Evolutionary conservation across 37 sponge, comb jelly and placozoan genomes (phyloP), one percentile per base, ranked within the genome.

Genomic region (Chondrosia reniformis): DNA sequence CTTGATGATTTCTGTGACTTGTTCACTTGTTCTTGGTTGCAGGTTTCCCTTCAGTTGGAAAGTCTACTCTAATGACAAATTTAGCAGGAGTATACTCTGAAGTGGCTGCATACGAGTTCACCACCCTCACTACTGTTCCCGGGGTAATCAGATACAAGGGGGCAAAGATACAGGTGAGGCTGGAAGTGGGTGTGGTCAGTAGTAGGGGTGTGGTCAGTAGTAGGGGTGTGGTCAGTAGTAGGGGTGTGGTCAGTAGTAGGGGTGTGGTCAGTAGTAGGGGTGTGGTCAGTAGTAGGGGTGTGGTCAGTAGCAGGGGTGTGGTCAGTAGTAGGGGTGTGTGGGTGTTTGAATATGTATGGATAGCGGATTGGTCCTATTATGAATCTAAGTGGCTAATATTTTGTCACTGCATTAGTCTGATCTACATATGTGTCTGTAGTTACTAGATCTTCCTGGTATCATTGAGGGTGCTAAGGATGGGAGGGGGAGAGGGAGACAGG

Each of bases 391-490:
- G n/a, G n/a, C n/a, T n/a, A n/a, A n/a, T n/a, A n/a, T n/a, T n/a
- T n/a, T n/a, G n/a, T 49, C 15, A 10, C 52, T 19, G 52, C 52
- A 49, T 10, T 49, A 15, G 52, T 49, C 15, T 15, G 15, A 19
- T 49, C 40, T 64, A 46, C 52, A 37, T 27, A 44, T n/a, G n/a
- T n/a, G n/a, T 79, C 66, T 37, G 19, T 19, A 98, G 95, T 58
- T 98, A 52, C 84, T 98, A 17, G 99, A 98, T 77, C 88, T 98
- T 0, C 99, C 99, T 28, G 99, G 99, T 4, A 98, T 98, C 49
- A 98, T 98, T 62, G 99, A 98, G 74, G 99, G 99, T 52, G 99
- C 99, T 0, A 98, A 95, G 83, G 99, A 98, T 45, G 99, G 99
- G 24, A 93, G 95, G 58, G 99, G 99, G 62, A 58, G 99, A 83